phyloP scores from a whole-genome alignment of 1,140 invertebrate species.

The Euwallacea similis region DNA sequence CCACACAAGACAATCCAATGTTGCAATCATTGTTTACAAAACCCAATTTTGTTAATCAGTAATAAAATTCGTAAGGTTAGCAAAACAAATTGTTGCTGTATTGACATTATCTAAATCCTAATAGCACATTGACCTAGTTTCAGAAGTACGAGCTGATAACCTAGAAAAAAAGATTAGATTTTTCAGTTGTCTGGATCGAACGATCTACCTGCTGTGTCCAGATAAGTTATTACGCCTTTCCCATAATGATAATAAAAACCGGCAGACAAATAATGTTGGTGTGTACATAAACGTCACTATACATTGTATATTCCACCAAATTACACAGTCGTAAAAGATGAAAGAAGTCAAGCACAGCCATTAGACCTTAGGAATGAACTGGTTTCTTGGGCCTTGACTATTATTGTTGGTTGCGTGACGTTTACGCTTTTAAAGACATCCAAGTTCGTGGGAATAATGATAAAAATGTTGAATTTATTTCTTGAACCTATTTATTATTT shows the following conservation, averaged over 20 bases:
- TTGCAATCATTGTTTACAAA: neutral
- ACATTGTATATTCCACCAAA: constrained; percentile 26
- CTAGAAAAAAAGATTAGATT: too few relatives aligned
- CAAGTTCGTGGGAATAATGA: constrained; percentile 31
- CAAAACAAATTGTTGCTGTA: neutral
- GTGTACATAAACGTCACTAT: constrained; percentile 15
- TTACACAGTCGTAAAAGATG: constrained; percentile 32
- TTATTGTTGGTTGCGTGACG: constrained; percentile 25
- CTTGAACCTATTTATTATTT: neutral
- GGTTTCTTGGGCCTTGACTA: constrained; percentile 32
- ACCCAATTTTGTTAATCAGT: neutral
- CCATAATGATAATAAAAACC: neutral
- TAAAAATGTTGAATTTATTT: constrained; percentile 11
- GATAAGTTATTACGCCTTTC: too few relatives aligned
- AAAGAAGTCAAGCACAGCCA: constrained; percentile 28
- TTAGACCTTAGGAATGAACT: constrained; percentile 36
- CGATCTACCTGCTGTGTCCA: too few relatives aligned
- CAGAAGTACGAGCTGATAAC: neutral
- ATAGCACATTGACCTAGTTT: neutral
- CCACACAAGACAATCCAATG: too few relatives aligned
- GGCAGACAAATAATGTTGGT: constrained; percentile 5
- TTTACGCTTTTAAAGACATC: constrained; percentile 13
- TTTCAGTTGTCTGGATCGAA: too few relatives aligned
- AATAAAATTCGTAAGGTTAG: constrained; percentile 4
- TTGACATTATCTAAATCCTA: neutral